Evolutionary conservation across 2,113 vertebrate genomes (phyloP), one percentile per base, ranked within the genome.

Genomic region (Lepus americanus): DNA sequence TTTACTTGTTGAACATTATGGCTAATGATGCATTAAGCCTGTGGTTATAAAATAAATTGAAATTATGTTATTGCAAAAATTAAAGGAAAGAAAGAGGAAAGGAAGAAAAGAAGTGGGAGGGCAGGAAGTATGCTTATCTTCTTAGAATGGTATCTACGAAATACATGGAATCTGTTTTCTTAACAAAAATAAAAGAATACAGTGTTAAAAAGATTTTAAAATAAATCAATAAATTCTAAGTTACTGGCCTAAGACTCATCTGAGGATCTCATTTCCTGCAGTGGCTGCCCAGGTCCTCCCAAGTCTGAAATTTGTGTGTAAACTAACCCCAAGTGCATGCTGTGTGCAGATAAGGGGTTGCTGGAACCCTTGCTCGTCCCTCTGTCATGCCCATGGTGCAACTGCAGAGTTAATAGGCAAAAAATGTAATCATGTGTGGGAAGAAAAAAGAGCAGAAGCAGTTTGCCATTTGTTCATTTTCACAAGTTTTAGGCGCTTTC

Each of bases 391-490:
- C 83, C 27, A 1, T 17, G 31, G 74, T 90, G 78, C 55, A 19
- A 93, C 53, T 91, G 89, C 83, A 31, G 8, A 87, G 66, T 96
- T 92, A 97, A 97, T 89, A 95, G 31, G 39, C 86, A 95, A 92
- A 89, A 87, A 95, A 87, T 89, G 55, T 73, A 82, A 94, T 93
- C 79, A 36, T 89, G 90, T 96, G 95, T 95, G 97, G 95, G 94
- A 97, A 96, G 95, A 36, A 19, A 93, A 97, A 95, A 97, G 74
- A 97, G 69, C 72, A 96, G 66, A 98, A 98, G 16, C 70, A 16
- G 79, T 94, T 92, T 94, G 86, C 86, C 95, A 95, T 96, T 96
- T 86, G 73, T 96, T 92, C 82, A 9, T 97, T 98, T 97, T 94
- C 97, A 87, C 95, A 97, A 96, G 95, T 92, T 84, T 70, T 59